A percentile compares a stretch with the other conserved stretches of the same genome.
Conservation (phyloP, 2,888 invertebrate species). For the Agrotis clavis region DNA sequence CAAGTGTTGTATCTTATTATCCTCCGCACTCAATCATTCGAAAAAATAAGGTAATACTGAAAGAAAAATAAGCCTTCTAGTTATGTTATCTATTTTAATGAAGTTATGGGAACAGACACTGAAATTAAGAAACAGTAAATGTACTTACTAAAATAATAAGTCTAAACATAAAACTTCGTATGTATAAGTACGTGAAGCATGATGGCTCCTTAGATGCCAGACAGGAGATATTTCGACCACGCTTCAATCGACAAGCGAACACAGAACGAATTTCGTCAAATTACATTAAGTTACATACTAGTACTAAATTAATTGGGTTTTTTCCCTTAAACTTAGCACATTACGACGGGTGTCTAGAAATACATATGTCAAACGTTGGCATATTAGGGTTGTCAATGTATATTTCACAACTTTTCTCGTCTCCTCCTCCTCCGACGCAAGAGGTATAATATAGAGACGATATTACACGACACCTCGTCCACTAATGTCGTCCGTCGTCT, state of each 20-base stretch:
- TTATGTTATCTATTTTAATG: no score
- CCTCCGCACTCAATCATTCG: conserved; percentile 31
- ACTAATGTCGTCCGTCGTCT: no score
- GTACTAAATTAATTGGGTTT: conserved; percentile 29
- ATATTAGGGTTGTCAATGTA: conserved; percentile 5
- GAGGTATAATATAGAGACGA: neutral
- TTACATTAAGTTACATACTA: conserved; percentile 39
- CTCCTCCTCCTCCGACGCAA: neutral
- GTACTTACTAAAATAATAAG: conserved; percentile 36
- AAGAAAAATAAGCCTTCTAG: conserved; percentile 6
- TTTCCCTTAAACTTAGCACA: conserved; percentile 34
- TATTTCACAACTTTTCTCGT: neutral
- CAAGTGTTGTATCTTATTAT: conserved; percentile 8
- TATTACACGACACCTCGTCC: no score
- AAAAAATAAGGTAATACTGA: conserved; percentile 17
- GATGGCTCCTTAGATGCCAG: conserved; percentile 2
- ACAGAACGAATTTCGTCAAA: conserved; percentile 44
- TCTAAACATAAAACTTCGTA: conserved; percentile 5
- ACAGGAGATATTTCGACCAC: conserved; percentile 2
- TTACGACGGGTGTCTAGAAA: conserved; percentile 43
- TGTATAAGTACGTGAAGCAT: conserved; percentile 15
- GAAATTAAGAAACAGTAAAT: neutral
- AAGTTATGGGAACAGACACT: neutral
- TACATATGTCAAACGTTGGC: conserved; percentile 28
- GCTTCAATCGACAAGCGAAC: neutral